These are phyloP conservation scores for Phrynosoma blainvillii DNA, from an alignment of 2,113 vertebrate species.

Conservation along the genomic window DNA sequence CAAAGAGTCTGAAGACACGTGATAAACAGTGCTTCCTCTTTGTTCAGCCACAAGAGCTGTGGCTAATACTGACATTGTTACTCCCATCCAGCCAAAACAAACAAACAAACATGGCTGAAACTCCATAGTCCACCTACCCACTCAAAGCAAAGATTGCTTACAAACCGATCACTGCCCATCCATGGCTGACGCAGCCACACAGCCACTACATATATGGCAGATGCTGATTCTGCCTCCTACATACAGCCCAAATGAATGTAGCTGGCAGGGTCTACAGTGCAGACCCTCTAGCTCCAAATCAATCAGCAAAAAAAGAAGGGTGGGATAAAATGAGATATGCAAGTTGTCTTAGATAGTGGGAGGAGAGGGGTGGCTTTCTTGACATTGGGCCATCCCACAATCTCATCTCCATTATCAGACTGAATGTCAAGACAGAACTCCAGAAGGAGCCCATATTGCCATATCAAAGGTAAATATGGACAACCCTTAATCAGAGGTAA, in stretches of 20 bases:
- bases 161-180: background rate
- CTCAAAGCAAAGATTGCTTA: conserved; percentile 2
- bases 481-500: background rate
- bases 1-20: background rate
- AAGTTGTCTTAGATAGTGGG: background rate
- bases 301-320: background rate
- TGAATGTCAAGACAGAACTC: background rate
- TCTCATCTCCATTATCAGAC: background rate
- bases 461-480: background rate
- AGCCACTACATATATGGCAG: conserved; percentile 21
- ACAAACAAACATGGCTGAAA: conserved; percentile 8
- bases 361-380: background rate
- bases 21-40: conserved; percentile 8
- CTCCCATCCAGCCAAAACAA: background rate
- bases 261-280: background rate
- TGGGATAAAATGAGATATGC: background rate
- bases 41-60: conserved; percentile 2
- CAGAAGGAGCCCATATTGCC: background rate
- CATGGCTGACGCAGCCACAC: background rate
- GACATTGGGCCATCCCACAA: background rate
- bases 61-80: background rate
- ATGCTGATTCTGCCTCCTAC: background rate
- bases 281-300: background rate
- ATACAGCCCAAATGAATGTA: background rate
- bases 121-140: background rate